Evolutionary conservation across 2,888 invertebrate species (phyloP).

Genomic region (Lithophane socia): DNA sequence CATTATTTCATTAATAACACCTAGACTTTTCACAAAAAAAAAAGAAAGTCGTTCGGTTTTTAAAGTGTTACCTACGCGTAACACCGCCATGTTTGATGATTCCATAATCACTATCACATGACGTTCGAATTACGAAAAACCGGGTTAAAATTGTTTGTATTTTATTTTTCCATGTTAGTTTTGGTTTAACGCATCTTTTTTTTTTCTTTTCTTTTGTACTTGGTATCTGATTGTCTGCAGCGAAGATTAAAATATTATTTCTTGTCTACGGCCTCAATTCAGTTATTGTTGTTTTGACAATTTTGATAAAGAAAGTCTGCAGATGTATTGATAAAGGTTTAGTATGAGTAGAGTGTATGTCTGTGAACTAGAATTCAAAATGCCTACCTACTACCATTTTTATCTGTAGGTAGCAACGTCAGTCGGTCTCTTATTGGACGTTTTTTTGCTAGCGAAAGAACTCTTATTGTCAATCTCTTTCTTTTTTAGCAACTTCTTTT

Average conservation of each 20-base stretch:
- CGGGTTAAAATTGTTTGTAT: constrained; percentile 59
- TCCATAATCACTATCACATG: constrained; percentile 45
- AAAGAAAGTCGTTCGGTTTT: constrained; percentile 28
- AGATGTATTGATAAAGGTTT: constrained; percentile 39
- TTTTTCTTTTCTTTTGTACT: constrained; percentile 21
- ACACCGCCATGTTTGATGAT: constrained; percentile 27
- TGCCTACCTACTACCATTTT: constrained; percentile 26
- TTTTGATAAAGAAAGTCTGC: constrained; percentile 34
- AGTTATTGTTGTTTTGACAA: constrained; percentile 43
- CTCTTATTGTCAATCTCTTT: neutral
- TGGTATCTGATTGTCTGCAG: constrained; percentile 41
- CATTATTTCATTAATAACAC: neutral
- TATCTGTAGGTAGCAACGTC: constrained; percentile 17
- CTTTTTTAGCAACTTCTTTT: neutral
- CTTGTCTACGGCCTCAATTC: constrained; percentile 48
- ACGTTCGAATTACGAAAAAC: constrained; percentile 48
- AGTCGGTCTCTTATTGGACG: neutral
- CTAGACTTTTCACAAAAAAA: neutral
- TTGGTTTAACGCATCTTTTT: constrained; percentile 23
- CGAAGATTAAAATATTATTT: constrained; percentile 40
- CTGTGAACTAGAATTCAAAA: constrained; percentile 41
- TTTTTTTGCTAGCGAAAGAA: constrained; percentile 4
- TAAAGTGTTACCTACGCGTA: constrained; percentile 20
- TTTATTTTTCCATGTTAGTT: constrained; percentile 28
- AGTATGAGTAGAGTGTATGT: constrained; percentile 19